Conservation (phyloP, 2,797 vertebrate species). For the Siniperca undulata region DNA sequence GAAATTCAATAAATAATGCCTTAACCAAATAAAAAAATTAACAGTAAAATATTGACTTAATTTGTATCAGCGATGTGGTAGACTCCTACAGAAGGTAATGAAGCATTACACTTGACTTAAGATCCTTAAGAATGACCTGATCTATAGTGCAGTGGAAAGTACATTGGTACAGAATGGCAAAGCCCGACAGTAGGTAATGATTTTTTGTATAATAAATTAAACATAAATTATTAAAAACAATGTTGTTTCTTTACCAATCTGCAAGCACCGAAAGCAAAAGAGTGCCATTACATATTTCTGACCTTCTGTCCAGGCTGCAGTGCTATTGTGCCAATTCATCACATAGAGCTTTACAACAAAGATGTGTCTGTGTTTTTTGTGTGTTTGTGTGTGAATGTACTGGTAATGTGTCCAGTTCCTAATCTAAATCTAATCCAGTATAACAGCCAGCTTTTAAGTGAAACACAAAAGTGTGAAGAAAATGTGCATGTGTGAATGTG, state of each 20-base stretch:
- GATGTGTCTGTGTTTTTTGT: no score
- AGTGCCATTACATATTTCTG: background rate
- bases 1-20: background rate
- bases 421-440: background rate
- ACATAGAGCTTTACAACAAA: background rate
- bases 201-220: background rate
- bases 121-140: background rate
- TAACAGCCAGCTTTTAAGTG: background rate
- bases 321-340: conserved; percentile 1
- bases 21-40: background rate
- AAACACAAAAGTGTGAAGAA: background rate
- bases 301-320: background rate
- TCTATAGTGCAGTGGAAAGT: background rate
- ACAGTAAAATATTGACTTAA: background rate
- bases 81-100: background rate
- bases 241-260: background rate
- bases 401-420: background rate
- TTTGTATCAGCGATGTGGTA: background rate
- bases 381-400: background rate
- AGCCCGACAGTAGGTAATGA: background rate
- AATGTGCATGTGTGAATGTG: background rate
- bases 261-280: background rate
- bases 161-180: background rate
- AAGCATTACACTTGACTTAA: no score
- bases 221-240: background rate